Evolutionary conservation across 2,797 vertebrate genomes (phyloP).

Genomic region (Heterohyrax brucei): DNA sequence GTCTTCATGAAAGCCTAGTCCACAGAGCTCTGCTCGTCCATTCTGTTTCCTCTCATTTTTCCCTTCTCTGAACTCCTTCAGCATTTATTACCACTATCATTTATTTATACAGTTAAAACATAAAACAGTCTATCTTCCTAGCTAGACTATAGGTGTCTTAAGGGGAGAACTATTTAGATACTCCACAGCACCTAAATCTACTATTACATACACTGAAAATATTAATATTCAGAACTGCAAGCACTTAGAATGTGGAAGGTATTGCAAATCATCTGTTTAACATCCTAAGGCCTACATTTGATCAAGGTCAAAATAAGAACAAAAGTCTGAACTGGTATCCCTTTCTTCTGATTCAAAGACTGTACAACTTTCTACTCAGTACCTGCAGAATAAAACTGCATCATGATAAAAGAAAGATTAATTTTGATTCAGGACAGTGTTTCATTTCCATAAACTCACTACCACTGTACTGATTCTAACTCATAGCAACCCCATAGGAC

Average conservation of each 20-base stretch:
- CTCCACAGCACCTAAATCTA: neutral
- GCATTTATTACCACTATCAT: neutral
- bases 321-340: neutral
- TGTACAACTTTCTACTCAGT: neutral
- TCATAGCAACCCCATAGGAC: no score
- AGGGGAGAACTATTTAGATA: neutral
- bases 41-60: slow-evolving; percentile 19
- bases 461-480: no score
- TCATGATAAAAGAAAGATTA: slow-evolving; percentile 30
- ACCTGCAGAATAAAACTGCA: neutral
- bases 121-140: slow-evolving; percentile 19
- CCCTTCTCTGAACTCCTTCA: slow-evolving; percentile 18
- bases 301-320: slow-evolving; percentile 61
- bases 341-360: slow-evolving; percentile 29
- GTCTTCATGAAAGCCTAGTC: slow-evolving; percentile 7
- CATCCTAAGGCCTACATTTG: slow-evolving; percentile 17
- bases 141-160: neutral
- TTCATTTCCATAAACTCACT: neutral
- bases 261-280: slow-evolving; percentile 33
- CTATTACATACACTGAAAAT: neutral
- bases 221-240: neutral
- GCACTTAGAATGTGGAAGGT: slow-evolving; percentile 7
- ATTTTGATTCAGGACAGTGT: neutral
- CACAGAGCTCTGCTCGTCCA: neutral
- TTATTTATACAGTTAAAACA: slow-evolving; percentile 25